Base-by-base conservation (phyloP, 2,797 vertebrate genomes). In the Paedocypris micromegethes region DNA sequence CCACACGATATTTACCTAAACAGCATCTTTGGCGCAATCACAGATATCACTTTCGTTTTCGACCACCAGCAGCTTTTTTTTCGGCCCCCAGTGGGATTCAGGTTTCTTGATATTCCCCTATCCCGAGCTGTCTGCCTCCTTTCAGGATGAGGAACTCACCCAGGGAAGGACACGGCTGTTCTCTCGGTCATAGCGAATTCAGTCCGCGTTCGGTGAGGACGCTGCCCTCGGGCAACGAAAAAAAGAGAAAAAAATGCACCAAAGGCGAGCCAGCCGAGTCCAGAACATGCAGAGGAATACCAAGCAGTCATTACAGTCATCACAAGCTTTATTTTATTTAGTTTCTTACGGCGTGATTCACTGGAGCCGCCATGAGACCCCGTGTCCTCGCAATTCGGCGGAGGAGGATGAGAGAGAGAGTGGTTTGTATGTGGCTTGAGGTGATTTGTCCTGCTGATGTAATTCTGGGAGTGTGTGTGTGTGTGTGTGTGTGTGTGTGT, bases 211-310 rank as follows among this genome's bases (percentile, higher is more conserved):
- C 69, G 42, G 63, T 73, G 69, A 77, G 75, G 78, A 72, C 49
- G 46, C 51, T 69, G 58, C 77, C 78, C 73, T 41, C 64, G 64
- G 76, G 77, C 74, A 63, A 76, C 47, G 44, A 49, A 61, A 73
- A 64, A 63, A 23, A 23, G 23, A 23, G 23, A 23, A 23, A 23
- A 23, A 23, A 23, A 23, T 23, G 23, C 72, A 63, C 67, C 66
- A 76, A 77, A 75, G 76, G 67, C 67, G 43, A 70, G 66, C 71
- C 77, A 77, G 75, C 73, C 71, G 58, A 71, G 74, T 66, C 55
- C 7, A 54, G 64, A 51, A 58, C 61, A 65, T 70, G 74, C 68
- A 74, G 52, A 69, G 50, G 79, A 76, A 82, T 82, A 82, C 76
- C 76, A 79, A 79, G 48, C 57, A 79, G 69, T 43, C 63, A 66